phyloP scores from a whole-genome alignment of 2,888 invertebrate species.

The Strigamia crassipes region DNA sequence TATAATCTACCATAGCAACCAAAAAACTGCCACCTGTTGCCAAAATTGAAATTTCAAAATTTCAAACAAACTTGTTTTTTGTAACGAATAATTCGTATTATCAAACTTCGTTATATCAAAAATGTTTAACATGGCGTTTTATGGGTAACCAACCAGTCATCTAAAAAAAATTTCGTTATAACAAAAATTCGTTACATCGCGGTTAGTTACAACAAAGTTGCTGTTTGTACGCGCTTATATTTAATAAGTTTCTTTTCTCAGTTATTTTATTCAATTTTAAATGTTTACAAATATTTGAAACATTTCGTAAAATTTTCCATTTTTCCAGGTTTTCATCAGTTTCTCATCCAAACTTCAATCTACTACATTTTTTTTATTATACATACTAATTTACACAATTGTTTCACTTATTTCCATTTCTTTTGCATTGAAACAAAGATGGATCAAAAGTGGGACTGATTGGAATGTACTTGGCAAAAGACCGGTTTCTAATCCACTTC shows the following conservation, averaged over 20 bases:
- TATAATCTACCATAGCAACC: too few species aligned
- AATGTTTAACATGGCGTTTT: too few species aligned
- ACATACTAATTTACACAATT: not conserved
- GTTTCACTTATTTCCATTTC: not conserved
- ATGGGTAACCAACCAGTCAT: too few species aligned
- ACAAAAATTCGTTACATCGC: too few species aligned
- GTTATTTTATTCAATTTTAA: not conserved
- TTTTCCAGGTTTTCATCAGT: not conserved
- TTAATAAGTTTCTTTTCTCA: too few species aligned
- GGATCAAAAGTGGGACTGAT: conserved; percentile 47
- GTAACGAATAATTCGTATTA: too few species aligned
- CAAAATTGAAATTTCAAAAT: too few species aligned
- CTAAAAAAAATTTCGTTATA: too few species aligned
- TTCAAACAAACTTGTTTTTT: too few species aligned
- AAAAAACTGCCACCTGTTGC: not conserved
- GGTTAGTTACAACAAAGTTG: too few species aligned
- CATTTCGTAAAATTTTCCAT: not conserved
- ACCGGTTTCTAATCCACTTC: conserved; percentile 65
- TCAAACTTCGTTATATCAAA: too few species aligned
- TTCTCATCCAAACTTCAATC: not conserved
- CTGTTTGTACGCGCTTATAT: too few species aligned
- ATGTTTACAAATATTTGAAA: not conserved
- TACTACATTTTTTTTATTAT: not conserved
- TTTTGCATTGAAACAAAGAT: not conserved
- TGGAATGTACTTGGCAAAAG: conserved; percentile 45